Evolutionary conservation across 1,140 invertebrate genomes (phyloP).

Genomic region (Drosophila pallidifrons): DNA sequence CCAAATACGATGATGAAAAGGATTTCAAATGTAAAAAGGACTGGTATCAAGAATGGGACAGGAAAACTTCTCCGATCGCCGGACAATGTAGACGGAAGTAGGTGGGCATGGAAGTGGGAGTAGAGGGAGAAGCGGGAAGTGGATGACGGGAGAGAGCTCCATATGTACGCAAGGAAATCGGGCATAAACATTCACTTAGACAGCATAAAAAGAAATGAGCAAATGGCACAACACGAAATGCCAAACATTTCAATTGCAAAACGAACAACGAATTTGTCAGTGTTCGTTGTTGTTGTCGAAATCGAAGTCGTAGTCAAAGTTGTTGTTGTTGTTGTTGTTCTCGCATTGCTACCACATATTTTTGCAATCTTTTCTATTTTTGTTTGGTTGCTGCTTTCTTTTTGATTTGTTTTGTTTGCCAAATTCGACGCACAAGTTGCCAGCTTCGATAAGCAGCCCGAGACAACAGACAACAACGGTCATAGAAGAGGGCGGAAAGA

Average conservation of each 20-base stretch:
- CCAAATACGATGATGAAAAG: slow-evolving; percentile 62
- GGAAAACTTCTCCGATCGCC: not conserved
- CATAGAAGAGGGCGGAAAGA: not conserved
- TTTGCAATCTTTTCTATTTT: slow-evolving; percentile 3
- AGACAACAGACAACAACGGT: not conserved
- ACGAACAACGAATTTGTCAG: slow-evolving; percentile 45
- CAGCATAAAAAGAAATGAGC: slow-evolving; percentile 64
- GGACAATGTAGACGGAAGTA: slow-evolving; percentile 8
- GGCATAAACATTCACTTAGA: slow-evolving; percentile 77
- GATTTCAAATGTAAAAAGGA: slow-evolving; percentile 40
- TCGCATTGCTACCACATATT: slow-evolving; percentile 23
- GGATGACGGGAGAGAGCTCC: not conserved
- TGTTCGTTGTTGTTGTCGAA: slow-evolving; percentile 21
- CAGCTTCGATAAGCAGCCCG: slow-evolving; percentile 37
- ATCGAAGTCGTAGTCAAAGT: no score
- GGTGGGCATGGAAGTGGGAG: no score
- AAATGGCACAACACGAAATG: slow-evolving; percentile 53
- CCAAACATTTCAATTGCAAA: slow-evolving; percentile 63
- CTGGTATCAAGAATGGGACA: not conserved
- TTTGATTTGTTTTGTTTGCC: slow-evolving; percentile 40
- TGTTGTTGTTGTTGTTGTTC: slow-evolving; percentile 4
- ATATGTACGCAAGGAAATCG: slow-evolving; percentile 54
- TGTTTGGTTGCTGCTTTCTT: slow-evolving; percentile 18
- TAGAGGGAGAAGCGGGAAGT: not conserved
- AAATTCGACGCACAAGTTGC: slow-evolving; percentile 49